Evolutionary conservation across 2,888 invertebrate genomes (phyloP).

Genomic region (Sinotaia quadrata): DNA sequence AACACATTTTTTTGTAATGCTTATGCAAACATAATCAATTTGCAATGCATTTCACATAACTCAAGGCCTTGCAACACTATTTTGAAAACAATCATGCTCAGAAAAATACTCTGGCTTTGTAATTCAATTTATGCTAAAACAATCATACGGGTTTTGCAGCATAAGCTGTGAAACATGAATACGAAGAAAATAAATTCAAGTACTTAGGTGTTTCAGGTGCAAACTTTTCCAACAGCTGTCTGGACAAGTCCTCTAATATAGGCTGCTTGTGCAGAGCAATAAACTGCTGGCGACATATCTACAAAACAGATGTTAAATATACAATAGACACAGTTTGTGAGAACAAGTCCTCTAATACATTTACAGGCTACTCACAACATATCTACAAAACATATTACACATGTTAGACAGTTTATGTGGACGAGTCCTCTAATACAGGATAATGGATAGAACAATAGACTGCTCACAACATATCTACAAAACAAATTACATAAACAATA

Average conservation of each 20-base stretch:
- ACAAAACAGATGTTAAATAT: slow-evolving; percentile 45
- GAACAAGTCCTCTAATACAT: neutral
- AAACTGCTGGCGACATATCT: slow-evolving; percentile 98
- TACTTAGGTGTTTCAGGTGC: too few relatives aligned
- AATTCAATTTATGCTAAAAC: too few relatives aligned
- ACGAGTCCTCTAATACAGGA: slow-evolving; percentile 90
- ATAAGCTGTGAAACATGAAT: too few relatives aligned
- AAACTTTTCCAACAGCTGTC: slow-evolving; percentile 77
- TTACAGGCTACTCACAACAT: neutral
- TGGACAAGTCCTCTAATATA: slow-evolving; percentile 88
- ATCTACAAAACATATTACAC: neutral
- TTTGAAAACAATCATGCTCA: too few relatives aligned
- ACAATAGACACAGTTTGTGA: neutral
- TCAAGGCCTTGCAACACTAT: too few relatives aligned
- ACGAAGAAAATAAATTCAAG: too few relatives aligned
- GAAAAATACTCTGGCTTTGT: too few relatives aligned
- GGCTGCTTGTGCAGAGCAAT: slow-evolving; percentile 95
- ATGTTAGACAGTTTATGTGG: slow-evolving; percentile 75
- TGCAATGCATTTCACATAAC: too few relatives aligned
- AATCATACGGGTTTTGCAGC: too few relatives aligned
- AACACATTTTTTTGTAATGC: too few relatives aligned
- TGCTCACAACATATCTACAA: slow-evolving; percentile 93
- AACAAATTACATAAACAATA: slow-evolving; percentile 37
- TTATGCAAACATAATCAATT: too few relatives aligned
- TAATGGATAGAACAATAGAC: slow-evolving; percentile 95